Base-by-base conservation (phyloP, 2,797 vertebrate genomes). In the Megaceryle alcyon region DNA sequence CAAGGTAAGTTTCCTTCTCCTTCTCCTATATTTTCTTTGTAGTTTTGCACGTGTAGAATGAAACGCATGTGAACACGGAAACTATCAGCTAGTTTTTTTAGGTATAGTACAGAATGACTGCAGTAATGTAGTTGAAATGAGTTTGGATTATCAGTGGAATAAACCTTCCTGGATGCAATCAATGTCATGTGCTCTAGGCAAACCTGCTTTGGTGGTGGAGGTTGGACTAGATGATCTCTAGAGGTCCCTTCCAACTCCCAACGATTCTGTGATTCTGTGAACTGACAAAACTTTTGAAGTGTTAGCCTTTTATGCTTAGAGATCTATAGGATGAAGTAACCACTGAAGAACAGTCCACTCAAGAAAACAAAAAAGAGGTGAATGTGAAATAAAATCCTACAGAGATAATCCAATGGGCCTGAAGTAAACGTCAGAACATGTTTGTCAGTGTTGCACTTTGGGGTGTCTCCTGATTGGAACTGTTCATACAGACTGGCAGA, bases 1-100 rank as follows among this genome's bases (percentile, higher is more conserved):
- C 90, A 99, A 98, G 99, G 99, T 99, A 98, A 94, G 97, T 83
- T 9, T 96, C 51, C 6, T 81, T 4, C 44, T 87, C 6, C 28
- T 91, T 43, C 29, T 18, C 7, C 26, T 68, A 1, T 90, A 23
- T 60, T 77, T 65, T 53, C 35, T 63, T 86, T 43, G 25, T 54
- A 66, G 28, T 44, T 26, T 81, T 86, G 43, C 49, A 85, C 21
- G 12, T 41, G n/a, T 76, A 31, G 72, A 82, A 83, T 43, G 12
- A 88, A 76, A 82, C 22, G 10, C 49, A 3, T 41, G 25, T 73
- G 37, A 88, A 56, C 28, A 82, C 71, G 16, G 18, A 43, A 44
- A 60, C 15, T 86, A 88, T 33, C 35, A 73, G 28, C 6, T 19
- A 31, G 16, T 72, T 89, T 82, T 31, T 63, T 79, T 65, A 46